Base-by-base conservation (phyloP, 2,797 vertebrate species). In the Megalops cyprinoides region DNA sequence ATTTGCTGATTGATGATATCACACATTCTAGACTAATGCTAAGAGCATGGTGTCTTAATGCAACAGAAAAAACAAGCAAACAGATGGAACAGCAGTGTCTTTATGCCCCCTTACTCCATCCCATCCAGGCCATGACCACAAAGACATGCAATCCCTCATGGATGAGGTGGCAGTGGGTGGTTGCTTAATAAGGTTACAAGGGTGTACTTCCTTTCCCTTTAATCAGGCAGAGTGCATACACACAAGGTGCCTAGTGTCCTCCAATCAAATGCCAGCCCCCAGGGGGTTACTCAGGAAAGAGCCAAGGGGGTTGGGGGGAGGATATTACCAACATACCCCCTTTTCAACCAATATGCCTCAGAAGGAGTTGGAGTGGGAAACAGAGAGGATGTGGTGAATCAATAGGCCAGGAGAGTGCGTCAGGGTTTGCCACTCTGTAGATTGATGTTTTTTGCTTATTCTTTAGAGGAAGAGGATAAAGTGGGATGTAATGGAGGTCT, bases 261-360 rank as follows among this genome's bases (percentile, higher is more conserved):
- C 74, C 74, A 77, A 77, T 37, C 28, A 69, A 79, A 67, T 31
- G 42, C 6, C 77, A 42, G 3, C 18, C 46, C 5, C 23, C 25
- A 20, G 78, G 8, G 76, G 79, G 25, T 84, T 55, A 73, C 76
- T 39, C 74, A 34, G 18, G 73, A 56, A 76, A n/a, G n/a, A n/a
- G n/a, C n/a, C n/a, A n/a, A n/a, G 51, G 58, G 6, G 49, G 79
- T 87, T 42, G 89, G 89, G 88, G 82, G 71, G 62, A 77, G 85
- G 87, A 87, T 82, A 84, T 83, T 53, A 82, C 34, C 44, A 55
- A 85, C 81, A n/a, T n/a, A n/a, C 89, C 77, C 89, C 76, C 58
- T n/a, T 62, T 74, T 86, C 80, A 48, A 20, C 74, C 62, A 49
- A 49, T 42, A 20, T 15, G 10, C 62, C 39, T 85, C 84, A 84